Evolutionary conservation across 2,797 vertebrate genomes (phyloP).

Genomic region (Sebastiscus tertius): DNA sequence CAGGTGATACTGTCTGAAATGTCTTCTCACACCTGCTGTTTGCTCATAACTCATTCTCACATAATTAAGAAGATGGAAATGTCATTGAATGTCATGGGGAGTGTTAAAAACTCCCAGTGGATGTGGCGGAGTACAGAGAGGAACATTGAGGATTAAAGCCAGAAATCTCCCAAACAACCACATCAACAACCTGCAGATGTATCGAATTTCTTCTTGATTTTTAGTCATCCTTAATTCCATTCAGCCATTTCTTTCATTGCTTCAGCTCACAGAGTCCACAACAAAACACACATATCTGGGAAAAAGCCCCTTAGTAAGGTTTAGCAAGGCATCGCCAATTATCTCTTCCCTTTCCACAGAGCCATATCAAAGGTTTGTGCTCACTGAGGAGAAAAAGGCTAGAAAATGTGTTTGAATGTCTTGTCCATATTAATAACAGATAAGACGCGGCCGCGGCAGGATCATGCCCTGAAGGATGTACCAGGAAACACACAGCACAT

Average conservation of each 20-base stretch:
- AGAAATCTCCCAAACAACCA: neutral
- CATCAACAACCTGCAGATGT: neutral
- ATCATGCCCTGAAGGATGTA: slow-evolving; percentile 18
- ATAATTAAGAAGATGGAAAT: slow-evolving; percentile 20
- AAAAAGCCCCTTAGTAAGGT: neutral
- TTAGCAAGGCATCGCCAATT: slow-evolving; percentile 40
- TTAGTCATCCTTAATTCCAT: neutral
- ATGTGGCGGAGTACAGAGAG: neutral
- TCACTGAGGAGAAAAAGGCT: slow-evolving; percentile 35
- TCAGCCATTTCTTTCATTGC: neutral
- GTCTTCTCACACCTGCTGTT: neutral
- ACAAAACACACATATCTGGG: neutral
- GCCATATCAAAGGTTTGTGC: slow-evolving; percentile 38
- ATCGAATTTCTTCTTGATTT: neutral
- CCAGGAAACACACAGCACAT: neutral
- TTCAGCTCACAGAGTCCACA: neutral
- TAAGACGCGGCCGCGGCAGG: slow-evolving; percentile 26
- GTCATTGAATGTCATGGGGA: slow-evolving; percentile 14
- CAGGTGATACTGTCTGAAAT: neutral
- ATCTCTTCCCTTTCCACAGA: slow-evolving; percentile 31
- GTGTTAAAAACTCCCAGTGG: neutral
- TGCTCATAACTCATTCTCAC: neutral
- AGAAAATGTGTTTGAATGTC: slow-evolving; percentile 34
- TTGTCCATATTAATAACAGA: slow-evolving; percentile 56
- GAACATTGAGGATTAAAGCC: neutral